Base-by-base conservation (phyloP, 2,888 invertebrate species). In the Drosophila flavopinicola region DNA sequence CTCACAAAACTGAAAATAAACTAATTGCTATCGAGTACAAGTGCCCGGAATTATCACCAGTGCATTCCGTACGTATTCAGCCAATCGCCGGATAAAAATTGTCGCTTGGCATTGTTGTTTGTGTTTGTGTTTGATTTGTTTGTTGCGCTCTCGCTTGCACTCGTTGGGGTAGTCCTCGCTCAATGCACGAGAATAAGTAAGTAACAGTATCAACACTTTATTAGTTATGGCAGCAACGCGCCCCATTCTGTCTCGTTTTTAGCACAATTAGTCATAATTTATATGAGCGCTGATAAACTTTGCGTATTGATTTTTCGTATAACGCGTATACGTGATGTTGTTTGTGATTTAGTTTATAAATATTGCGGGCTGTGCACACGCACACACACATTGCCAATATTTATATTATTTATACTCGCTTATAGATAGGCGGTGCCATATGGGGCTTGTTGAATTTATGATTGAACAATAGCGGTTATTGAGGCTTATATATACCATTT, bases 251-350 rank as follows among this genome's bases (percentile, higher is more conserved):
- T 78, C 85, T 75, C 82, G 83, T 68, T 82, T 85, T 87, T 82
- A 82, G 82, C 87, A 82, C 87, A 87, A 87, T 87, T 82, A 85
- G 87, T 85, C 82, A 82, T 85, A 85, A 85, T 82, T 82, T 87
- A 87, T 78, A 63, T 66, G 45, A 59, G 35, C 47, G 52, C 66
- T 75, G 87, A 82, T 82, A 87, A 87, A 75, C 44, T 64, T 69
- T 59, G 42, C 59, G 79, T 82, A 82, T 82, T 82, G 87, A 85
- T 87, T 82, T 82, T 85, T 60, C 27, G 60, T 66, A 82, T 85
- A 78, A 78, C 60, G 61, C 67, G 70, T 63, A 67, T 80, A 65
- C 51, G 66, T 84, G 39, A 23, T 51, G 44, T 75, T 73, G 72
- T 57, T 64, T 77, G 54, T 85, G 82, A 87, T 80, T 79, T 84